These are phyloP conservation scores for Hymenopus coronatus DNA, from an alignment of 2,888 invertebrate species.

Conservation along the genomic window DNA sequence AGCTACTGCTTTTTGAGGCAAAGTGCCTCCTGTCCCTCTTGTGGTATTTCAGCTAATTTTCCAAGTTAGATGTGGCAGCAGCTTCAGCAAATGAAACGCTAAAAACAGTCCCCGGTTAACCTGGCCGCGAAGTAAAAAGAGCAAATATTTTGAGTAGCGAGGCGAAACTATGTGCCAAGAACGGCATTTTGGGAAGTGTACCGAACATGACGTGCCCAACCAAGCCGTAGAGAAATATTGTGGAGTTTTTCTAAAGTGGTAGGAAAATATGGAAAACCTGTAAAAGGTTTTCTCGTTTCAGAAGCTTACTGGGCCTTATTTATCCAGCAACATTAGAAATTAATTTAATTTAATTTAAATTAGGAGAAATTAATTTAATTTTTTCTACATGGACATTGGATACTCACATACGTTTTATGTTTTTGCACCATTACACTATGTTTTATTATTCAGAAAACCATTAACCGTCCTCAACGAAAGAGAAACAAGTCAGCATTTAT, in stretches of 20 bases:
- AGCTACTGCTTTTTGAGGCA: too few relatives aligned
- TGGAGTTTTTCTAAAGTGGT: background rate
- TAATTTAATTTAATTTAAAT: background rate
- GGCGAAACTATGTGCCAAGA: background rate
- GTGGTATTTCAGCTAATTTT: too few relatives aligned
- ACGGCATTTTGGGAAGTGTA: background rate
- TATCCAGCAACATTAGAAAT: background rate
- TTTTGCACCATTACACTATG: too few relatives aligned
- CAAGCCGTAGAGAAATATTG: background rate
- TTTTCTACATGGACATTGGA: too few relatives aligned
- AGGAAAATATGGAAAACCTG: background rate
- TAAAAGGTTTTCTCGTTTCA: background rate
- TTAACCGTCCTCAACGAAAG: too few relatives aligned
- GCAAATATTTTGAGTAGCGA: background rate
- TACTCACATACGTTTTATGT: too few relatives aligned
- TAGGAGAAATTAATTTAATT: background rate
- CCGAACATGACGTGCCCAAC: background rate
- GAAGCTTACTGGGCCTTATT: background rate
- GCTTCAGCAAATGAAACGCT: background rate
- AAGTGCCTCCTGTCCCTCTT: too few relatives aligned
- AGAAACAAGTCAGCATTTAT: too few relatives aligned
- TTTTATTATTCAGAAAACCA: too few relatives aligned
- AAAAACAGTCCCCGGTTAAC: background rate
- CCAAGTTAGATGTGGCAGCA: background rate
- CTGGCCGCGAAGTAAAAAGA: background rate